Percentiles rank a stretch among this genome's conserved stretches.
Evolutionary conservation across 2,888 invertebrate species (phyloP).

Genomic region (Drosophila paranaensis): DNA sequence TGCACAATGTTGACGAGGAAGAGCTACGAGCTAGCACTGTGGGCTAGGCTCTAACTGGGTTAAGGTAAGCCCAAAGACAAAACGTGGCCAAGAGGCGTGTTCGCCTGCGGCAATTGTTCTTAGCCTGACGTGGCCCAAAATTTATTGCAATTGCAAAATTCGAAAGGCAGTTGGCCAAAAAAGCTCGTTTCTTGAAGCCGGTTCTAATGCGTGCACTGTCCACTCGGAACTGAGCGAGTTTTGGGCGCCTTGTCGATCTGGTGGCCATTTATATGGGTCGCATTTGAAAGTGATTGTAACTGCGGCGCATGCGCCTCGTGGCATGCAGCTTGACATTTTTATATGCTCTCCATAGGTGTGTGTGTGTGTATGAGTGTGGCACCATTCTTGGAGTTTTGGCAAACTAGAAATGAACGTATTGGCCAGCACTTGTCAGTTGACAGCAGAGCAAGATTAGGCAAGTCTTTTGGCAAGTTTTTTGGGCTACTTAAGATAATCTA

Average conservation of each 20-base stretch:
- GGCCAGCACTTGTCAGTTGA: conserved; percentile 3
- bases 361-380: conserved; percentile 9
- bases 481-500: not conserved
- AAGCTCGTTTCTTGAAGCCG: conserved; percentile 62
- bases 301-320: conserved; percentile 34
- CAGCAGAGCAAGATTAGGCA: not conserved
- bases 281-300: conserved; percentile 75
- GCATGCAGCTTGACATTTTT: conserved; percentile 43
- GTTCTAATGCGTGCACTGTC: conserved; percentile 73
- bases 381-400: conserved; percentile 25
- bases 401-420: conserved; percentile 11
- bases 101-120: conserved; percentile 40
- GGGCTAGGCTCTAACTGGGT: conserved; percentile 62
- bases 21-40: conserved; percentile 28
- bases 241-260: conserved; percentile 23
- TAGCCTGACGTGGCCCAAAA: conserved; percentile 48
- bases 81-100: conserved; percentile 64
- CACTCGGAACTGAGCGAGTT: conserved; percentile 33
- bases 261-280: conserved; percentile 55
- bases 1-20: conserved; percentile 49
- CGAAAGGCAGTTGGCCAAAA: conserved; percentile 66
- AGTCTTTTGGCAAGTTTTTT: not conserved
- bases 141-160: conserved; percentile 48
- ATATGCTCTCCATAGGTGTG: not conserved
- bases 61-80: conserved; percentile 57